Evolutionary conservation across 1,140 invertebrate species (phyloP), one percentile per base, ranked within the genome.

Genomic region (Drosophila sp.): DNA sequence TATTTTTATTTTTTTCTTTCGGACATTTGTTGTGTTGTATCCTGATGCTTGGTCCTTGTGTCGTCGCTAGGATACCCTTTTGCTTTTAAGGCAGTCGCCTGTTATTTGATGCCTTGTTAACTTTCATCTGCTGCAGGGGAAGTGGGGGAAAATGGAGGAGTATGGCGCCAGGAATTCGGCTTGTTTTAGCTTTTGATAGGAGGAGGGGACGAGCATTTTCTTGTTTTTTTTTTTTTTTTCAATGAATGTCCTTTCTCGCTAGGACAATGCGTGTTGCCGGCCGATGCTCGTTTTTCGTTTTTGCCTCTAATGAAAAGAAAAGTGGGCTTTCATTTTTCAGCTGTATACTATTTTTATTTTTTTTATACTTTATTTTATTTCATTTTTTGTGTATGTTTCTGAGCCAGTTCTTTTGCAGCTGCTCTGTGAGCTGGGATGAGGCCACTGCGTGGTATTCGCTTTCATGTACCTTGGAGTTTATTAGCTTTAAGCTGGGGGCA

Each of bases 51-150:
- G 57, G 38, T 51, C 21, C 45, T 41, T 43, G 62, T 25, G 62
- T 81, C 74, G 82, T 86, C 82, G 82, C 82, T 86, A 86, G 82
- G 82, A 86, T 87, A 86, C 82, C 82, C 82, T 78, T 87, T 86
- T 74, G 36, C 75, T 82, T 78, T 75, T 64, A 61, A 74, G 63
- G 65, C 74, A 69, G 51, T 65, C 57, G 65, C 38, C 63, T 66
- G 75, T 82, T 82, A 89, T 82, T 82, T 89, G 82, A 87, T 86
- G 82, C 82, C 82, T 86, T 86, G 82, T 82, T 86, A 86, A 82
- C 75, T 86, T 86, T 82, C 72, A 86, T 82, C 61, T 76, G 83
- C 16, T 57, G 36, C 34, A 36, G 40, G 43, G 34, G 32, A 11
- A 50, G 40, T 18, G n/a, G 72, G 54, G 41, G 41, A 11, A 34